Percentiles rank a stretch among this genome's conserved stretches.
Evolutionary conservation across 2,113 vertebrate species (phyloP).

Genomic region (Cinclus mexicanus): DNA sequence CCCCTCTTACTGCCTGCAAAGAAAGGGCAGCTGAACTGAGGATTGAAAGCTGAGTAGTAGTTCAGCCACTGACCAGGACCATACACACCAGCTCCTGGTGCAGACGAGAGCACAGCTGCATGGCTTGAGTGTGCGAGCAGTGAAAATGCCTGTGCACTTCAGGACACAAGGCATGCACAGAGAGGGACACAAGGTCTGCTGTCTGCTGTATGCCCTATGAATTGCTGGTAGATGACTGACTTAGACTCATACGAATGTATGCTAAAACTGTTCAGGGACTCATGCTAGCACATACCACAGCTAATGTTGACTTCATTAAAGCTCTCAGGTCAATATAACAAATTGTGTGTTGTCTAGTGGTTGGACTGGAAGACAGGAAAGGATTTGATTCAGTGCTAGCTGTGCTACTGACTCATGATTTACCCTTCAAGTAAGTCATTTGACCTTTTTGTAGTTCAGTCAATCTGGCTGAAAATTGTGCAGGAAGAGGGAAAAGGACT

Average conservation of each 20-base stretch:
- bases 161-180: not conserved
- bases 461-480: slow-evolving; percentile 49
- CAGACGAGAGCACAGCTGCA: not conserved
- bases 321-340: slow-evolving; percentile 5
- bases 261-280: not conserved
- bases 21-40: not conserved
- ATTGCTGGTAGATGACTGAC: not conserved
- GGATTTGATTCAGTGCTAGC: slow-evolving; percentile 40
- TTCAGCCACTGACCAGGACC: not conserved
- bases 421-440: slow-evolving; percentile 59
- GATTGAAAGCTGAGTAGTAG: not conserved
- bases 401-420: slow-evolving; percentile 64
- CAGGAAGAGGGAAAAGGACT: slow-evolving; percentile 43
- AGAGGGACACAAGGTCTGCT: not conserved
- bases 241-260: not conserved
- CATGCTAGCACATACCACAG: not conserved
- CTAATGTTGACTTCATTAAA: slow-evolving; percentile 25
- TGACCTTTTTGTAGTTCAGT: slow-evolving; percentile 67
- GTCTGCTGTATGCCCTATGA: not conserved
- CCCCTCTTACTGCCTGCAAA: not conserved
- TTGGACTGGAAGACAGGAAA: slow-evolving; percentile 38
- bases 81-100: not conserved
- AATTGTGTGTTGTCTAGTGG: slow-evolving; percentile 23
- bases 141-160: not conserved
- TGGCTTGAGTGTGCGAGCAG: not conserved